phyloP scores from a whole-genome alignment of 2,797 vertebrate genomes.

The Parotocinclus haroldoi region DNA sequence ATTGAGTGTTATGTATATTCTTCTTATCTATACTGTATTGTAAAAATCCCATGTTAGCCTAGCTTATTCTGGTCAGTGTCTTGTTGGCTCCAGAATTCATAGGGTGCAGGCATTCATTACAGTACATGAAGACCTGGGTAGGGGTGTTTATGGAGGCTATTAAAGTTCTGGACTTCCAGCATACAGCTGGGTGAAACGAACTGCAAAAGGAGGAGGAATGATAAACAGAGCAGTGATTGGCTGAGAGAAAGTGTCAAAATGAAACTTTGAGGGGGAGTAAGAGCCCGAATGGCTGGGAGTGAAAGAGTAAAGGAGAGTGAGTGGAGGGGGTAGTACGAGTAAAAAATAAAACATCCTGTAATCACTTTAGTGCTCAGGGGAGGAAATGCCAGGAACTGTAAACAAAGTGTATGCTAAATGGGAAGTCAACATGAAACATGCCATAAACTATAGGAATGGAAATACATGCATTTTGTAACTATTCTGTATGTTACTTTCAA shows the following conservation, averaged over 20 bases:
- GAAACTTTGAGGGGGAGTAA: constrained; percentile 8
- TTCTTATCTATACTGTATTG: too few species aligned
- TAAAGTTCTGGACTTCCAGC: neutral
- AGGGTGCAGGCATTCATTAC: too few species aligned
- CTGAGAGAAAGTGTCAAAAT: constrained; percentile 20
- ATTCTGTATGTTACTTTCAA: too few species aligned
- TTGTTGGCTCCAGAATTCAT: too few species aligned
- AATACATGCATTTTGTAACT: neutral
- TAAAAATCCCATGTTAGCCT: too few species aligned
- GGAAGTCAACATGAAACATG: constrained; percentile 39
- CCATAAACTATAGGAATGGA: constrained; percentile 8
- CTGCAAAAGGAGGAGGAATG: neutral
- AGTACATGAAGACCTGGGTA: too few species aligned
- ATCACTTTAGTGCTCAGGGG: constrained; percentile 58
- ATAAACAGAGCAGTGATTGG: neutral
- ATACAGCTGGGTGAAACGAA: constrained; percentile 1
- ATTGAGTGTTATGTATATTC: too few species aligned
- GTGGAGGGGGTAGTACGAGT: constrained; percentile 4
- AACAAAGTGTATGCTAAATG: constrained; percentile 50
- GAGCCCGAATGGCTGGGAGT: constrained; percentile 17
- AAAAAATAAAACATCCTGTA: constrained; percentile 57
- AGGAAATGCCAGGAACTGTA: constrained; percentile 67
- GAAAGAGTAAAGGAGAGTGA: constrained; percentile 1
- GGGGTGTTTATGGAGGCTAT: neutral
- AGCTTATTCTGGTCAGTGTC: too few species aligned